These are phyloP conservation scores for Pterostichus niger DNA, from an alignment of 2,888 invertebrate species.

Conservation along the genomic window DNA sequence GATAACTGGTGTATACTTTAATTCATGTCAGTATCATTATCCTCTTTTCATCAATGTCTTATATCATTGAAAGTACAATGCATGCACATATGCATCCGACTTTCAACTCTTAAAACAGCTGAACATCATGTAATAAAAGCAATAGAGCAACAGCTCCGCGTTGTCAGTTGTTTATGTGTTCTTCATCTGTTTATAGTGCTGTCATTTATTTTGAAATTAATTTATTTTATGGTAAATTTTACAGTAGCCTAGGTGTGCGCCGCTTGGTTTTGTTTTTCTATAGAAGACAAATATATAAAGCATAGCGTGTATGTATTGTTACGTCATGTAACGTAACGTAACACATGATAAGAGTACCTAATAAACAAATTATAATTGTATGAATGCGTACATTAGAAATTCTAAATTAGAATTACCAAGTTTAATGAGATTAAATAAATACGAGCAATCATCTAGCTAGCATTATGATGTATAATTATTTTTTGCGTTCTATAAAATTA, in stretches of 20 bases:
- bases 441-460: too few relatives aligned
- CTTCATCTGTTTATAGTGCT: conserved; percentile 10
- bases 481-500: too few relatives aligned
- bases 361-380: conserved; percentile 16
- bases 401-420: neutral
- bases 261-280: too few relatives aligned
- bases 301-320: neutral
- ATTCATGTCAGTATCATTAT: neutral
- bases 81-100: too few relatives aligned
- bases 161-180: conserved; percentile 23
- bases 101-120: conserved; percentile 17
- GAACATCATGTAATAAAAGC: conserved; percentile 4
- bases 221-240: too few relatives aligned
- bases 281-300: neutral
- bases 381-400: conserved; percentile 12
- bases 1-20: neutral
- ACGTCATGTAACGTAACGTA: too few relatives aligned
- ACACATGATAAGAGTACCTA: neutral
- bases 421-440: too few relatives aligned
- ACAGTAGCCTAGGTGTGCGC: too few relatives aligned
- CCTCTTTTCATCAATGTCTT: neutral
- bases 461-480: too few relatives aligned
- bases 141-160: conserved; percentile 10
- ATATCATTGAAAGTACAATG: neutral
- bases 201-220: too few relatives aligned